Conservation (phyloP, 2,113 vertebrate species). For the Tragelaphus strepsiceros region DNA sequence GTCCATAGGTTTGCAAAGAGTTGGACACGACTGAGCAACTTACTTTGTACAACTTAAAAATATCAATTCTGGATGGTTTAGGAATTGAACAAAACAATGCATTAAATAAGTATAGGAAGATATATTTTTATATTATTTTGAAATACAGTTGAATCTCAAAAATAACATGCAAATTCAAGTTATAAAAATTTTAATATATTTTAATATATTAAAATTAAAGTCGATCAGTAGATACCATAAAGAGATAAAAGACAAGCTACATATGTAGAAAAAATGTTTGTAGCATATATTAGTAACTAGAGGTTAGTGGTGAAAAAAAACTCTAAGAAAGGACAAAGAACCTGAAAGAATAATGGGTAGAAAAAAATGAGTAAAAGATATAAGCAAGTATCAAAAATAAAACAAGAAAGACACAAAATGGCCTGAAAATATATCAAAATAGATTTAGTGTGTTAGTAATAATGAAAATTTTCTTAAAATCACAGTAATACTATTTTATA, state of each 20-base stretch:
- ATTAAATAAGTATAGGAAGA: neutral
- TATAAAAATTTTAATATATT: neutral
- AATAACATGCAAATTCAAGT: neutral
- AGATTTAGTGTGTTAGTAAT: neutral
- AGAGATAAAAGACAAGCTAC: neutral
- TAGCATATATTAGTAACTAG: neutral
- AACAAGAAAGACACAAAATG: neutral
- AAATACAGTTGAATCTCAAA: neutral
- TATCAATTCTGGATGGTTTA: neutral
- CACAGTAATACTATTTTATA: neutral
- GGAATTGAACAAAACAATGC: neutral
- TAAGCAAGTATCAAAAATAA: neutral
- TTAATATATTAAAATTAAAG: neutral
- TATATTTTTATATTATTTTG: neutral
- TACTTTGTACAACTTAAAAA: neutral
- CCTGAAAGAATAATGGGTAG: neutral
- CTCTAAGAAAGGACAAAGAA: neutral
- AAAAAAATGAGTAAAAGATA: neutral
- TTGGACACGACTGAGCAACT: rapidly evolving
- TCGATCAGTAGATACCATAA: neutral
- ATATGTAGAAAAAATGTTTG: neutral
- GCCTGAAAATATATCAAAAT: neutral
- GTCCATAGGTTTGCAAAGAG: too few species aligned
- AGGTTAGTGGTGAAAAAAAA: neutral
- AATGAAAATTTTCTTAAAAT: neutral